Evolutionary conservation across 1,140 invertebrate species (phyloP), one percentile per base, ranked within the genome.

Genomic region (Drosophila sechellia): DNA sequence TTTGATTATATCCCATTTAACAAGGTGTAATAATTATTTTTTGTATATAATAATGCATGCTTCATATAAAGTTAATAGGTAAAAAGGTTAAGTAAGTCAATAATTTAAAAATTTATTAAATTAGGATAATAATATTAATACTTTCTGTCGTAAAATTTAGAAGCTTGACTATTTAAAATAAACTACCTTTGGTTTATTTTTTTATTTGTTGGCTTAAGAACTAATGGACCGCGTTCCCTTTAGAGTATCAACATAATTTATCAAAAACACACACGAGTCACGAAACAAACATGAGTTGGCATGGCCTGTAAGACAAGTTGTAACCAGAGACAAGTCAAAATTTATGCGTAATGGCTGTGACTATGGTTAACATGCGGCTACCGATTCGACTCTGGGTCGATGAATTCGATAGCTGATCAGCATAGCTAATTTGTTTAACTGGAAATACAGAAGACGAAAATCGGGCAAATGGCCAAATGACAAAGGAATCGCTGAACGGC

Each of bases 351-450:
- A 60, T 69, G 56, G 45, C 60, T 75, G 70, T 61, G 49, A 52
- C 49, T 52, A 52, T 73, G 70, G 70, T 59, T 72, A 72, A 72
- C 69, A 72, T 71, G 66, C 66, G 27, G 69, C 73, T 69, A 65
- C 46, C 49, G 61, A 56, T 68, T 77, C 64, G 57, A 68, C 60
- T 72, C 27, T 55, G 70, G 65, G 61, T 58, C 56, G 77, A 57
- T 53, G 60, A 42, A 66, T 75, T 76, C 72, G 73, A 76, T 76
- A 68, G 72, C 73, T 76, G 73, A 76, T 58, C 71, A 39, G 73
- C 72, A 76, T 76, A 43, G 31, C 61, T 76, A 76, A 76, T 76
- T 76, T 56, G 57, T 27, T 63, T 57, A 31, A 57, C 42, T 52
- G 34, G 57, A 27, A 50, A 43, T n/a, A 20, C 22, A 50, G 10